These are phyloP conservation scores for Lasiommata megera DNA, from an alignment of 2,888 invertebrate genomes.

Conservation along the genomic window DNA sequence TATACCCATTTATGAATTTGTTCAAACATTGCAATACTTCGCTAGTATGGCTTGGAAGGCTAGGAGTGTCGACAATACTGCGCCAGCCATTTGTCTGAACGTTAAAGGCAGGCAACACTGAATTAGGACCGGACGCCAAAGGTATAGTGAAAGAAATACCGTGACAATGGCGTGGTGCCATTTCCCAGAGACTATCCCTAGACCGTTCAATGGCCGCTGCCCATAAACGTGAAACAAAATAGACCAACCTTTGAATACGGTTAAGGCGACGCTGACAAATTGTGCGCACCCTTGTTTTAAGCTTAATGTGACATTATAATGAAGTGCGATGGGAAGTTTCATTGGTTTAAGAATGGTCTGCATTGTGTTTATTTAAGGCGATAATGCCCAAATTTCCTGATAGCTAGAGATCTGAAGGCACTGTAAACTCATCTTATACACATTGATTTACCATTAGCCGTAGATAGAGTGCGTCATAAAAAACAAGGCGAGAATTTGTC, in stretches of 20 bases:
- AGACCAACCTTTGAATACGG: slow-evolving; percentile 11
- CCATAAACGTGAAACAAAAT: slow-evolving; percentile 11
- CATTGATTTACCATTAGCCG: too few relatives aligned
- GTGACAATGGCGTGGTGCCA: slow-evolving; percentile 2
- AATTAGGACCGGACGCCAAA: slow-evolving; percentile 9
- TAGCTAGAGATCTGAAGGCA: too few relatives aligned
- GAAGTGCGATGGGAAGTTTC: slow-evolving; percentile 5
- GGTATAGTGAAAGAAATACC: neutral
- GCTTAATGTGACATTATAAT: slow-evolving; percentile 8
- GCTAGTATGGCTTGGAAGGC: too few relatives aligned
- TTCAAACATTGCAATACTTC: too few relatives aligned
- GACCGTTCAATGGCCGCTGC: slow-evolving; percentile 5
- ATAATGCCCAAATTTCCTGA: neutral
- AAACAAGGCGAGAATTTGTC: too few relatives aligned
- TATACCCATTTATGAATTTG: too few relatives aligned
- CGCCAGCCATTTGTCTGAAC: slow-evolving; percentile 5
- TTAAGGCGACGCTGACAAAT: slow-evolving; percentile 28
- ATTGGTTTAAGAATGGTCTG: slow-evolving; percentile 3
- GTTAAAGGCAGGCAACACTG: neutral
- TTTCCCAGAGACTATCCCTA: slow-evolving; percentile 3
- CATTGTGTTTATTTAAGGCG: slow-evolving; percentile 6
- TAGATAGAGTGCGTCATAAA: too few relatives aligned
- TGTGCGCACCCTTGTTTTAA: slow-evolving; percentile 17
- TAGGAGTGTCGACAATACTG: neutral
- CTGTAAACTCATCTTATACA: too few relatives aligned